These are phyloP conservation scores for Muricea muricata DNA, from an alignment of 92 coral and sea anemone genomes.

Conservation along the genomic window DNA sequence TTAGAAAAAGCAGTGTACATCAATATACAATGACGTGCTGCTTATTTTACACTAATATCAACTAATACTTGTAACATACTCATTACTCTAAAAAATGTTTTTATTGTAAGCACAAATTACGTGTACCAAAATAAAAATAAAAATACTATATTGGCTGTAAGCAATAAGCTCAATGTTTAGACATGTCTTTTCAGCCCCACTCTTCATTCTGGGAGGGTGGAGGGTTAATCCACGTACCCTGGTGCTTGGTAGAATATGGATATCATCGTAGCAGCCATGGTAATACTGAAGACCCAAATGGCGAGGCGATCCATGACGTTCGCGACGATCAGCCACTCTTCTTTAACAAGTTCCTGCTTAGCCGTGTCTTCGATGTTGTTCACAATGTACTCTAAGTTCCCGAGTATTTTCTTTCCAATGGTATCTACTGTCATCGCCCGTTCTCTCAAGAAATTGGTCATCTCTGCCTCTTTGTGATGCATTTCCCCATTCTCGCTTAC, in stretches of 20 bases:
- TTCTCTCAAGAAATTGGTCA: conserved; percentile 1
- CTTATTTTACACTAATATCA: too few species aligned
- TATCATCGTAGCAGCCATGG: conserved; percentile 74
- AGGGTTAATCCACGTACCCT: conserved; percentile 80
- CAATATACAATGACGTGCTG: too few species aligned
- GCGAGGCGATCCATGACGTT: conserved; percentile 95
- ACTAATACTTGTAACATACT: too few species aligned
- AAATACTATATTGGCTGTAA: too few species aligned
- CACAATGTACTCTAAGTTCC: conserved; percentile 78
- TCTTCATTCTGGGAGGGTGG: too few species aligned
- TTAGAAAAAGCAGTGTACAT: too few species aligned
- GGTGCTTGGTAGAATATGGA: conserved; percentile 90
- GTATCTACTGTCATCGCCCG: neutral
- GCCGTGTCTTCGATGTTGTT: conserved; percentile 78
- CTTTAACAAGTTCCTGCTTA: conserved; percentile 86
- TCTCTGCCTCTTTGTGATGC: neutral
- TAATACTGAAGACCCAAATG: conserved; percentile 81
- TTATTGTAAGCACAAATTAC: too few species aligned
- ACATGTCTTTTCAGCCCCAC: too few species aligned
- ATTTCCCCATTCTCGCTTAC: neutral
- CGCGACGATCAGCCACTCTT: conserved; percentile 93
- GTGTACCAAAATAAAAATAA: too few species aligned
- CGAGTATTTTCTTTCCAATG: conserved; percentile 31
- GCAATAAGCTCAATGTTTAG: too few species aligned
- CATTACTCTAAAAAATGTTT: too few species aligned